Evolutionary conservation across 1,140 invertebrate species (phyloP).

Genomic region (Trissolcus basalis): DNA sequence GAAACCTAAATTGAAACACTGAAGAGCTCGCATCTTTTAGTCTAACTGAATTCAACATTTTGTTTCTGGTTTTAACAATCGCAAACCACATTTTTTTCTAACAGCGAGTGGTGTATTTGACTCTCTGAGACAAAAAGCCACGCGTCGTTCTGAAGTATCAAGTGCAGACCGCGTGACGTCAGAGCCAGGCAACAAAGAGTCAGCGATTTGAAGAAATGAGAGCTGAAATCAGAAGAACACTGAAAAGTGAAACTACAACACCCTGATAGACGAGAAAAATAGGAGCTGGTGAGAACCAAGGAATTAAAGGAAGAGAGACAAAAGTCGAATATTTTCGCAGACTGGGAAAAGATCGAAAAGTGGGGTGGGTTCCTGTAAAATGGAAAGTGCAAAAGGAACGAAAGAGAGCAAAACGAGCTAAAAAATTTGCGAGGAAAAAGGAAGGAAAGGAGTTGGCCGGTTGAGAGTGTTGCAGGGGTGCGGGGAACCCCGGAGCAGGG

Average conservation of each 20-base stretch:
- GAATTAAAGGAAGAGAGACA: too few relatives aligned
- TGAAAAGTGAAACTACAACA: slow-evolving; percentile 42
- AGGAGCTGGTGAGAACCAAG: too few relatives aligned
- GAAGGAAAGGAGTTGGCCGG: slow-evolving; percentile 45
- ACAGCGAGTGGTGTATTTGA: slow-evolving; percentile 46
- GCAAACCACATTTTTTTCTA: slow-evolving; percentile 45
- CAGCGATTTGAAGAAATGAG: slow-evolving; percentile 25
- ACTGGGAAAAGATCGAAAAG: too few relatives aligned
- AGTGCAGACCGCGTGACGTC: slow-evolving; percentile 69
- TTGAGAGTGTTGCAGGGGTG: slow-evolving; percentile 12
- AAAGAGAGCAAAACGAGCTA: not conserved
- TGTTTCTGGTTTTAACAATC: slow-evolving; percentile 39
- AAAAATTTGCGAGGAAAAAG: not conserved
- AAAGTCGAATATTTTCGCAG: too few relatives aligned
- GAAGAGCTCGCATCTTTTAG: too few relatives aligned
- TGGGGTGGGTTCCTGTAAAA: too few relatives aligned
- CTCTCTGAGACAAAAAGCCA: slow-evolving; percentile 50
- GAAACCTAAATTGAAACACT: too few relatives aligned
- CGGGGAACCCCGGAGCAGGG: slow-evolving; percentile 2
- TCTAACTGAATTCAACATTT: slow-evolving; percentile 27
- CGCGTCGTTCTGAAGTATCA: slow-evolving; percentile 64
- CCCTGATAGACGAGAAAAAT: slow-evolving; percentile 24
- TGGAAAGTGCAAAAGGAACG: too few relatives aligned
- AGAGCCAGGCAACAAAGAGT: slow-evolving; percentile 67
- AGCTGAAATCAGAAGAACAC: slow-evolving; percentile 27